Conservation (phyloP, 1,140 invertebrate genomes). For the Lysiphlebus fabarum region DNA sequence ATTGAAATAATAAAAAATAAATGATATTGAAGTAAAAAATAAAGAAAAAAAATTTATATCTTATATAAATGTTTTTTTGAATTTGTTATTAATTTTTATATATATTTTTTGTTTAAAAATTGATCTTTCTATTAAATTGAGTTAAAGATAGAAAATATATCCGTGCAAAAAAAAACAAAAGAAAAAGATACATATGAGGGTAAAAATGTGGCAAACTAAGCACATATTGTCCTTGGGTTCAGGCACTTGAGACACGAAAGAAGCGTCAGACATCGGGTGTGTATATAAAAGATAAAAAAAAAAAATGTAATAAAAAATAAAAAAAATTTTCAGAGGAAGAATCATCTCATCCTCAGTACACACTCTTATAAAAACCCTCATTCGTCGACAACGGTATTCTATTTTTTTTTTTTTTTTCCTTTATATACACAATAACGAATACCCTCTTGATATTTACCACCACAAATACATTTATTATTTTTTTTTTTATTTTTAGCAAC, state of each 20-base stretch:
- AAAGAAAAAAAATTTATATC: neutral
- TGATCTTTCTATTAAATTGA: neutral
- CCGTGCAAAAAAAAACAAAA: neutral
- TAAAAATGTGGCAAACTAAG: slow-evolving; percentile 28
- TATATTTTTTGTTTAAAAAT: neutral
- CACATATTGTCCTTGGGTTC: slow-evolving; percentile 19
- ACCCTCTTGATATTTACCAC: slow-evolving; percentile 20
- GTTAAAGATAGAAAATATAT: slow-evolving; percentile 7
- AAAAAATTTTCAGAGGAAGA: neutral
- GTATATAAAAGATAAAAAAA: neutral
- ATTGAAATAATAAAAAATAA: neutral
- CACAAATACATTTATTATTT: neutral
- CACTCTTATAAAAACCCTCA: slow-evolving; percentile 18
- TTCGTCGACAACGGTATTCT: slow-evolving; percentile 13
- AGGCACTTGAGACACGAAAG: neutral
- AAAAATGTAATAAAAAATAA: slow-evolving; percentile 21
- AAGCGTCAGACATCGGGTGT: too few relatives aligned
- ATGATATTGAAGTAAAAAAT: neutral
- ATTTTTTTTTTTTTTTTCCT: slow-evolving; percentile 8
- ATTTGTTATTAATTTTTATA: neutral
- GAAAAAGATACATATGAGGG: slow-evolving; percentile 23
- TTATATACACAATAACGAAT: neutral
- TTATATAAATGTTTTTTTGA: too few relatives aligned
- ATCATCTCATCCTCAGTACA: slow-evolving; percentile 20
- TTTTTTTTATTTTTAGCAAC: slow-evolving; percentile 9